Conservation (phyloP, 2,888 invertebrate genomes). For the Torymus auratus region DNA sequence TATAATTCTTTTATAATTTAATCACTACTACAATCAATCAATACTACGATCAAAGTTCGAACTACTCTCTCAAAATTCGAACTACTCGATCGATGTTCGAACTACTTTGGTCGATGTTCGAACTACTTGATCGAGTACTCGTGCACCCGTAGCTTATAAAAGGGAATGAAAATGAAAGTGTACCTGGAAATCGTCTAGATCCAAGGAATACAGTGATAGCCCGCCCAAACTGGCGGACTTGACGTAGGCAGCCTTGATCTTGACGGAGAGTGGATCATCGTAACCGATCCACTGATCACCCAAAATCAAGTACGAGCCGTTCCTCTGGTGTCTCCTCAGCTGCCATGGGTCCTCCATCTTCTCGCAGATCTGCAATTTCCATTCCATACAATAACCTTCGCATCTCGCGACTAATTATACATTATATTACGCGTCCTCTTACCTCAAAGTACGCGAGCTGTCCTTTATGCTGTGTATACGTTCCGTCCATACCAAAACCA, state of each 20-base stretch:
- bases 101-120: no score
- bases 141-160: no score
- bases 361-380: constrained; percentile 78
- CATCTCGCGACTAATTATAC: neutral
- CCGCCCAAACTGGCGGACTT: constrained; percentile 83
- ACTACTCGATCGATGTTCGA: no score
- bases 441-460: constrained; percentile 86
- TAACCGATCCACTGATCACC: constrained; percentile 90
- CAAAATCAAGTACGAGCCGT: constrained; percentile 82
- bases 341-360: constrained; percentile 79
- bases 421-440: constrained; percentile 56
- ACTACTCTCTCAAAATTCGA: no score
- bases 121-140: no score
- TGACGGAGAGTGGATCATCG: constrained; percentile 80
- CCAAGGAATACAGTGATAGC: constrained; percentile 84
- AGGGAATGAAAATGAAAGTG: no score
- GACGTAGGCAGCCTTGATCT: constrained; percentile 81
- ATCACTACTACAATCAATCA: no score
- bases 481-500: constrained; percentile 82
- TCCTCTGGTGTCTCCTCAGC: constrained; percentile 78
- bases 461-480: constrained; percentile 83
- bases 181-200: constrained; percentile 85
- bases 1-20: no score
- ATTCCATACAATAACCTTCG: neutral
- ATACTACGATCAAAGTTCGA: no score